Percentiles rank a stretch among this genome's conserved stretches.
Conservation (phyloP, 2,888 invertebrate genomes). For the Atethmia centrago region DNA sequence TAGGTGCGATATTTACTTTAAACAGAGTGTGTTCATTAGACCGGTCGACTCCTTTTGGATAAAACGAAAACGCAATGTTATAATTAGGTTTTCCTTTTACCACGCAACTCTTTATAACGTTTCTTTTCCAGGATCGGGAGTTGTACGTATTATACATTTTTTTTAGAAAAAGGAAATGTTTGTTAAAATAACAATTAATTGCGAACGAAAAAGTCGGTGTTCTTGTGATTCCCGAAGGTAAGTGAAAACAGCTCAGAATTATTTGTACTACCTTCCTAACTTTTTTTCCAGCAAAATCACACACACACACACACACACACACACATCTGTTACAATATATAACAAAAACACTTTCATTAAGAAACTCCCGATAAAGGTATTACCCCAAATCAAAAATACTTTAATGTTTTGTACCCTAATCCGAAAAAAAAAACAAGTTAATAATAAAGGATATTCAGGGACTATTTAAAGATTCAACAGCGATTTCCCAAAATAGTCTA, state of each 20-base stretch:
- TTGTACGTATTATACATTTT: neutral
- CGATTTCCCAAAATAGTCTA: slow-evolving; percentile 17
- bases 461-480: neutral
- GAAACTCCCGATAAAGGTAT: neutral
- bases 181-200: slow-evolving; percentile 5
- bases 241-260: neutral
- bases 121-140: neutral
- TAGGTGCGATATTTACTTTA: neutral
- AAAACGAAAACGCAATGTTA: neutral
- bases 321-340: neutral
- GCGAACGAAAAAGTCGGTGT: neutral
- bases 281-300: neutral
- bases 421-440: neutral
- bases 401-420: neutral
- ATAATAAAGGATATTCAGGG: neutral
- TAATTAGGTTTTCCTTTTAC: neutral
- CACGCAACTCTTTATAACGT: neutral
- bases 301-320: no score
- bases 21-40: neutral
- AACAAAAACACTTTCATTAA: neutral
- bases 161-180: neutral
- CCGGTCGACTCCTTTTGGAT: neutral
- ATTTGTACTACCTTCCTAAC: no score
- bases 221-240: no score
- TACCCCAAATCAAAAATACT: neutral